Conservation (phyloP, 2,797 vertebrate genomes). For the Pterois miles region DNA sequence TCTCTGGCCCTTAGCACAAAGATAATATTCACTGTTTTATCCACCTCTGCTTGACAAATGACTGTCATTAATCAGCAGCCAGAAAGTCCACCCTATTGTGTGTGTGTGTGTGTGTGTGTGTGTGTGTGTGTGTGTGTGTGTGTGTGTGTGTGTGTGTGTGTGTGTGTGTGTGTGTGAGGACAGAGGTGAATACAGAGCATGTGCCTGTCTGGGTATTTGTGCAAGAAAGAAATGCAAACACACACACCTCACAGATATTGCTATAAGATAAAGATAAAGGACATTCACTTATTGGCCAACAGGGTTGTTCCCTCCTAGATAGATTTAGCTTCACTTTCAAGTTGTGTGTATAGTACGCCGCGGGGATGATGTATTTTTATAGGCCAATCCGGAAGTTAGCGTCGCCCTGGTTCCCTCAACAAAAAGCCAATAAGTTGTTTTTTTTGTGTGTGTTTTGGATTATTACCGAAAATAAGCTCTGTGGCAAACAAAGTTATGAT, state of each 20-base stretch:
- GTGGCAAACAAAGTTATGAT: too few species aligned
- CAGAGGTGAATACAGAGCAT: conserved; percentile 49
- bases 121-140: conserved; percentile 23
- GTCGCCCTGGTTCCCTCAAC: too few species aligned
- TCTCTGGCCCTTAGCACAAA: conserved; percentile 75
- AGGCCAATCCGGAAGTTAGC: too few species aligned
- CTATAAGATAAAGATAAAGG: conserved; percentile 41
- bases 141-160: conserved; percentile 21
- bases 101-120: conserved; percentile 22
- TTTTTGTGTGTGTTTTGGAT: too few species aligned
- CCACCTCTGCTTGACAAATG: conserved; percentile 81
- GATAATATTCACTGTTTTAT: conserved; percentile 84
- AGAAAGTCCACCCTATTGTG: conserved; percentile 39
- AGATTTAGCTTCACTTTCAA: conserved; percentile 23
- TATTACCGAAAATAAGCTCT: too few species aligned
- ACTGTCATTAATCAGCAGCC: conserved; percentile 79
- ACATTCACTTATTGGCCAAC: conserved; percentile 5
- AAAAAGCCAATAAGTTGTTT: too few species aligned
- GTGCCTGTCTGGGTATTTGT: conserved; percentile 41
- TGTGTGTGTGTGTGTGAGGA: conserved; percentile 22
- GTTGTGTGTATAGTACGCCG: not conserved
- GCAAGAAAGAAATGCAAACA: conserved; percentile 55
- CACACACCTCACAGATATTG: conserved; percentile 3
- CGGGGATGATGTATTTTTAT: too few species aligned
- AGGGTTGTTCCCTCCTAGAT: not conserved